phyloP scores from a whole-genome alignment of 2,797 vertebrate species.

The Enteromius fasciolatus region DNA sequence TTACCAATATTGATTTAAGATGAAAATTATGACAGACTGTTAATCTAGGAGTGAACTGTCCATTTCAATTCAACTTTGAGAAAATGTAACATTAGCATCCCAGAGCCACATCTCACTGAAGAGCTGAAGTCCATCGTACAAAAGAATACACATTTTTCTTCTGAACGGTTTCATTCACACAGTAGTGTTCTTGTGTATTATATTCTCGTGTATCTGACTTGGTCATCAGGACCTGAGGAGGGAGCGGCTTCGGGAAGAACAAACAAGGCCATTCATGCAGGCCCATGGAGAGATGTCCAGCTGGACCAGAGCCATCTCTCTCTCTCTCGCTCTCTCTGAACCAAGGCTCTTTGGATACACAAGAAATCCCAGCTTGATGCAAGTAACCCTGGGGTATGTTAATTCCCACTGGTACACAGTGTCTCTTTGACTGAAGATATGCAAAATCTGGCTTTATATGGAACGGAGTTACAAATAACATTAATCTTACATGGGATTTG shows the following conservation, averaged over 20 bases:
- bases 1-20: neutral
- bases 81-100: neutral
- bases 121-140: neutral
- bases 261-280: conserved; percentile 62
- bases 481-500: neutral
- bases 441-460: neutral
- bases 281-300: conserved; percentile 36
- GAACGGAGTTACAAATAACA: neutral
- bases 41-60: neutral
- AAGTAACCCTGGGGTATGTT: conserved; percentile 39
- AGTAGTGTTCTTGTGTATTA: conserved; percentile 21
- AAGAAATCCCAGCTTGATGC: conserved; percentile 36
- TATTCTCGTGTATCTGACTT: neutral
- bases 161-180: neutral
- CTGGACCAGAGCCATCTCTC: conserved; percentile 46
- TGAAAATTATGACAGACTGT: neutral
- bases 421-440: conserved; percentile 1
- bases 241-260: conserved; percentile 49
- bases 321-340: conserved; percentile 20
- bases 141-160: neutral
- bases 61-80: neutral
- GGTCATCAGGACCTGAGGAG: neutral
- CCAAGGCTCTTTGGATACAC: conserved; percentile 10
- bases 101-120: neutral
- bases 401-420: conserved; percentile 9